A percentile compares a stretch with the other conserved stretches of the same genome.
Evolutionary conservation across 2,888 invertebrate genomes (phyloP).

Genomic region (Octodonta nipae): DNA sequence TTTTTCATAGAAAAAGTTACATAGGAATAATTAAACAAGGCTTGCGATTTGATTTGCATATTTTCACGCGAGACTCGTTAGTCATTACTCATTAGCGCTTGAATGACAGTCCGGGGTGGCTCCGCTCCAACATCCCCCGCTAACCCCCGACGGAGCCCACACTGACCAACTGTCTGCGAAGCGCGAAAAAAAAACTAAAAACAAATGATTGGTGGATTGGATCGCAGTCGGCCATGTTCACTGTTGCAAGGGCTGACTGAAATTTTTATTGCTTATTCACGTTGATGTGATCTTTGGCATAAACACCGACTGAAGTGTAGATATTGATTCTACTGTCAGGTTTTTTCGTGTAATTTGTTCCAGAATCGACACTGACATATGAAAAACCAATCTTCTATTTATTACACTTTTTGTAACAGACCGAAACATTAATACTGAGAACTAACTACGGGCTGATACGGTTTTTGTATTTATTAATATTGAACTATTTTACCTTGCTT

Average conservation of each 20-base stretch:
- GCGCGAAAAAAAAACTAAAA: slow-evolving; percentile 29
- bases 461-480: too few relatives aligned
- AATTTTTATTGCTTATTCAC: slow-evolving; percentile 20
- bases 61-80: slow-evolving; percentile 38
- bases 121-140: slow-evolving; percentile 13
- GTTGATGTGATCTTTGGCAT: too few relatives aligned
- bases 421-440: too few relatives aligned
- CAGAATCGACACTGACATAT: too few relatives aligned
- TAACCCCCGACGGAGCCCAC: slow-evolving; percentile 18
- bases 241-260: slow-evolving; percentile 17
- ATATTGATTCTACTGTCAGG: too few relatives aligned
- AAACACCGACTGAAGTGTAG: too few relatives aligned
- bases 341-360: too few relatives aligned
- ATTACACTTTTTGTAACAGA: too few relatives aligned
- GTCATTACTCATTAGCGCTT: slow-evolving; percentile 38
- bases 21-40: slow-evolving; percentile 35
- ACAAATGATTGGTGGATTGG: slow-evolving; percentile 35
- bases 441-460: too few relatives aligned
- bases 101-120: slow-evolving; percentile 29
- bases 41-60: slow-evolving; percentile 39
- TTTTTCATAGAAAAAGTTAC: slow-evolving; percentile 26
- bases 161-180: slow-evolving; percentile 32
- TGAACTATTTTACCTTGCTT: too few relatives aligned
- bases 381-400: too few relatives aligned
- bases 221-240: slow-evolving; percentile 33